These are phyloP conservation scores for Ploceus nigricollis DNA, from an alignment of 2,113 vertebrate species.

Conservation along the genomic window DNA sequence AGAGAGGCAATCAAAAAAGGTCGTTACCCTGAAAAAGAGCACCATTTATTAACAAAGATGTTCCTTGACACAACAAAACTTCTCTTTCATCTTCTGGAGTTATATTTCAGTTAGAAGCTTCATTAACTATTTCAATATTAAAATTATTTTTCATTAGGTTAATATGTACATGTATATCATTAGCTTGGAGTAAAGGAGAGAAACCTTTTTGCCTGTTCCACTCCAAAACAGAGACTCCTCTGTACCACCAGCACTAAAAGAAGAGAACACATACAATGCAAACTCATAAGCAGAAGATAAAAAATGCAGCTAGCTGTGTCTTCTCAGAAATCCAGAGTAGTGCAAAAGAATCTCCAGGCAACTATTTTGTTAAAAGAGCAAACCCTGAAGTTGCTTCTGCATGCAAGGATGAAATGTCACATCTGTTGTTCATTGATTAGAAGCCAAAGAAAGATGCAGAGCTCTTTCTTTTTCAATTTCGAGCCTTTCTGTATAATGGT, in stretches of 20 bases:
- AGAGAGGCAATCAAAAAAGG: neutral
- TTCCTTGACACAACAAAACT: neutral
- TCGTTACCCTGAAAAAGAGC: neutral
- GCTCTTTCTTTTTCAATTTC: neutral
- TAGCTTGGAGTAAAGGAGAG: neutral
- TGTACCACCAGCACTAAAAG: neutral
- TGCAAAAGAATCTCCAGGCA: neutral
- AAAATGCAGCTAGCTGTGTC: neutral
- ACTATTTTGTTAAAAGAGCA: slow-evolving; percentile 18
- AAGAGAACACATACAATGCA: neutral
- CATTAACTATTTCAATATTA: neutral
- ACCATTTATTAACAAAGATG: neutral
- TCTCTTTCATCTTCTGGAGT: neutral
- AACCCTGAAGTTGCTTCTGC: slow-evolving; percentile 2
- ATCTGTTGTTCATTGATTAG: slow-evolving; percentile 33
- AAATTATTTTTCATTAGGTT: neutral
- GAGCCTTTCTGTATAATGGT: neutral
- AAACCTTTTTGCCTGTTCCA: neutral
- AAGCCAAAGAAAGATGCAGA: neutral
- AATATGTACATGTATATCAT: neutral
- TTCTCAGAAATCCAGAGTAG: slow-evolving; percentile 5
- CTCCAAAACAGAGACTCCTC: neutral
- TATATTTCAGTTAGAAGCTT: neutral
- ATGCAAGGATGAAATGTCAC: slow-evolving; percentile 34
- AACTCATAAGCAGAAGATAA: neutral